phyloP scores from a whole-genome alignment of 2,888 invertebrate genomes.

The Drosophila falleni region DNA sequence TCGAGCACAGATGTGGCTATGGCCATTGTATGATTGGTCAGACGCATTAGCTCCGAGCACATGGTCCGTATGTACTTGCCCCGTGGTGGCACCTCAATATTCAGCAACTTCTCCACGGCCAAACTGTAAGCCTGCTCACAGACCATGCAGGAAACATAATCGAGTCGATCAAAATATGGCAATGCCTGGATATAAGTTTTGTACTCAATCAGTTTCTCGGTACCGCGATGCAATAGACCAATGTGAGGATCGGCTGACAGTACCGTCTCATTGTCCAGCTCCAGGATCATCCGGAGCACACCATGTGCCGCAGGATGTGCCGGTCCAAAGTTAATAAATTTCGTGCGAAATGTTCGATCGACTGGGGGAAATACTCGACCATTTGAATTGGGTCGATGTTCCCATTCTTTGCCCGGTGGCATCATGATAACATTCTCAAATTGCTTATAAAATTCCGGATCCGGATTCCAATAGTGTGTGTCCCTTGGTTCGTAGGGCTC shows the following conservation, averaged over 20 bases:
- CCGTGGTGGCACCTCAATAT: conserved; percentile 91
- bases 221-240: conserved; percentile 94
- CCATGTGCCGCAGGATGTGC: conserved; percentile 97
- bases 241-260: conserved; percentile 93
- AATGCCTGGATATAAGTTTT: conserved; percentile 94
- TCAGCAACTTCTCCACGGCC: conserved; percentile 93
- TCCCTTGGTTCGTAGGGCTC: conserved; percentile 39
- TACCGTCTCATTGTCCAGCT: conserved; percentile 93
- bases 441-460: conserved; percentile 87
- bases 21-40: conserved; percentile 93
- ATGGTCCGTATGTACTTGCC: conserved; percentile 93
- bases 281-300: conserved; percentile 92
- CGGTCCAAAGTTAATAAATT: conserved; percentile 94
- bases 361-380: conserved; percentile 84
- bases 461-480: conserved; percentile 87
- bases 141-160: conserved; percentile 94
- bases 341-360: conserved; percentile 88
- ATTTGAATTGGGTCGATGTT: conserved; percentile 78
- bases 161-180: conserved; percentile 94
- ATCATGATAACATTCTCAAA: conserved; percentile 87
- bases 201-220: conserved; percentile 95
- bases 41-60: conserved; percentile 91
- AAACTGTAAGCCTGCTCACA: conserved; percentile 92
- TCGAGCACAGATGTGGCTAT: conserved; percentile 91
- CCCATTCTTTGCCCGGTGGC: conserved; percentile 85